These are phyloP conservation scores for Odontocerum albicorne DNA, from an alignment of 2,888 invertebrate genomes.

Conservation along the genomic window DNA sequence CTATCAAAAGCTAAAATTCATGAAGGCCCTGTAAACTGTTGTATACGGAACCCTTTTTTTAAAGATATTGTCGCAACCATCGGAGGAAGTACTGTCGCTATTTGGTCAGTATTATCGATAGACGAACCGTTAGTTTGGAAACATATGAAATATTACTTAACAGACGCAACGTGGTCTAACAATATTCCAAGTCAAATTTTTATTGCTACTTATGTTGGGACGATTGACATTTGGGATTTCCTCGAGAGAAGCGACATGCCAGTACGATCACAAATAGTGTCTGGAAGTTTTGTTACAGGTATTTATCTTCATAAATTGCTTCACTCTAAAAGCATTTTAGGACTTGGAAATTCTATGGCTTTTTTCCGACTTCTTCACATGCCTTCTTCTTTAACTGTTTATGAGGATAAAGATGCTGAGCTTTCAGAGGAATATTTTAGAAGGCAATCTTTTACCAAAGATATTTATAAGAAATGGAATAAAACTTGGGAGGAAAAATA, in stretches of 20 bases:
- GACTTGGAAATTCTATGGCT: constrained; percentile 69
- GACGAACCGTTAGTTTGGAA: constrained; percentile 69
- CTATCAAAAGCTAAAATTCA: constrained; percentile 60
- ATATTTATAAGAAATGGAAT: constrained; percentile 62
- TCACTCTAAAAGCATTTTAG: constrained; percentile 62
- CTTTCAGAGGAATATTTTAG: constrained; percentile 53
- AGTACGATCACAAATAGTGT: constrained; percentile 65
- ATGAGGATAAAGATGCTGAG: constrained; percentile 47
- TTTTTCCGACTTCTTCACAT: constrained; percentile 65
- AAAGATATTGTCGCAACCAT: constrained; percentile 66
- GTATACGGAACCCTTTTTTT: constrained; percentile 64
- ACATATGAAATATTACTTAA: constrained; percentile 58
- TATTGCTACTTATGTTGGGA: constrained; percentile 71
- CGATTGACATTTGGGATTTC: constrained; percentile 81
- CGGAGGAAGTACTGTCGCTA: constrained; percentile 72
- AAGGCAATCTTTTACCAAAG: constrained; percentile 57
- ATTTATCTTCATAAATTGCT: constrained; percentile 61
- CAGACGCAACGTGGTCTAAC: constrained; percentile 75
- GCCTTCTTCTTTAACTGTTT: constrained; percentile 57
- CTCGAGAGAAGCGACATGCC: constrained; percentile 69
- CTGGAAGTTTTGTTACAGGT: constrained; percentile 66
- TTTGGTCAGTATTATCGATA: constrained; percentile 70
- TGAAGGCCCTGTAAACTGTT: constrained; percentile 67
- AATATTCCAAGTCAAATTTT: constrained; percentile 72
- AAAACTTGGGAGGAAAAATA: constrained; percentile 54